Base-by-base conservation (phyloP, 2,888 invertebrate genomes). In the Sarcophaga subvicina region DNA sequence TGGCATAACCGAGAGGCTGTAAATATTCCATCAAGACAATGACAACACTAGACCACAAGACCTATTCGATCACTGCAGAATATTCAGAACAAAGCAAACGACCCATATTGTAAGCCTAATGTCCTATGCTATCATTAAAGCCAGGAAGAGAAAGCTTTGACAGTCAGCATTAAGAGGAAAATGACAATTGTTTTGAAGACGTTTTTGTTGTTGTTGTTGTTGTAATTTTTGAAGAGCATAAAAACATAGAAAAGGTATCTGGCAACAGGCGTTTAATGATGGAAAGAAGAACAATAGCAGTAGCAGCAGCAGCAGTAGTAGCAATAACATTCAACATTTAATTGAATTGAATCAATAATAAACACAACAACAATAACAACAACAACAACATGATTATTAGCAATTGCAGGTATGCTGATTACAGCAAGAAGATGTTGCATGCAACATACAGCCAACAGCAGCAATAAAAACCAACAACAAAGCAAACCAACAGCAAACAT, bases 191-290 rank as follows among this genome's bases (percentile, higher is more conserved):
- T 72, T 62, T 12, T 37, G 14, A 27, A 73, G 37, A 37, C 3
- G 2, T 37, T 37, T 37, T 37, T 37, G 0, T 37, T 37, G 37
- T 10, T 10, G 37, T 37, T 37, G 37, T 37, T 10, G 37, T 10
- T 37, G 37, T 37, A 37, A 37, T 79, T 45, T 84, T 84, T 75
- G 25, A 37, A 27, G 14, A 60, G 37, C 8, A 2, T 1, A 71
- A 71, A 64, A 75, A 84, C 80, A 84, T 71, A 60, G 64, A 84
- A 84, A 76, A 84, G 80, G 84, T 84, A 64, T 69, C 14, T 59
- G 25, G 37, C 12, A 59, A 27, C 10, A 70, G 17, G 25, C 14
- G 37, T 10, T 37, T 37, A 37, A 37, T 37, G 37, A 2, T 8
- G 37, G 10, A 49, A 25, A 67, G 5, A 45, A 62, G 49, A 78